Base-by-base conservation (phyloP, 2,888 invertebrate species). In the Melipona bicolor region DNA sequence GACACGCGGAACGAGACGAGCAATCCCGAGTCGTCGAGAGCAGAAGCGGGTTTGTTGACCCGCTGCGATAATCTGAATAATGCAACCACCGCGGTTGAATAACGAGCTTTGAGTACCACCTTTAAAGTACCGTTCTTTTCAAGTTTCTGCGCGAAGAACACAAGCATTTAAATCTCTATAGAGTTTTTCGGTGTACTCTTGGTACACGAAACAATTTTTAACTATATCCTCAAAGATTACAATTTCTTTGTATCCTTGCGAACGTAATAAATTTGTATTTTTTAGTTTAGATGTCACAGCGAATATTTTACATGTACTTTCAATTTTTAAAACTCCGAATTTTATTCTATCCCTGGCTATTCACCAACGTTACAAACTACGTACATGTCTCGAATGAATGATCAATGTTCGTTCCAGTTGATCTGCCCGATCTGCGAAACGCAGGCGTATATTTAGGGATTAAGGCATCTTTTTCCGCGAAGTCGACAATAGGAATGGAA, bases 41-140 rank as follows among this genome's bases (percentile, higher is more conserved):
- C 17, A 50, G 56, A 17, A 19, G 27, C 49, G 67, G 15, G 67
- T 54, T 76, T 19, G 27, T 68, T 49, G 67, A 59, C 68, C 75
- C 49, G 17, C 15, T 4, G 56, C 5, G 27, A 67, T 24, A 43
- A 50, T 68, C 56, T 59, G 75, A 54, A 68, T 56, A 76, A 76
- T 76, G 67, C 67, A 76, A 21, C 21, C 56, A 49, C 21, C 11
- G 4, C 27, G 17, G 43, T 17, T 17, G n/a, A 49, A 24, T 49
- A 4, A 75, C 6, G 13, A 49, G 11, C 3, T 32, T 56, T 11
- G n/a, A 4, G 11, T 4, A 21, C 19, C 4, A 27, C 13, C 4
- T 17, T 6, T 11, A 27, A 15, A 17, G 49, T 73, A 4, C 61
- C 50, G 27, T 27, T 61, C 15, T 6, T 24, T 68, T 36, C 52